Evolutionary conservation across 2,888 invertebrate genomes (phyloP).

Genomic region (Pollenia angustigena): DNA sequence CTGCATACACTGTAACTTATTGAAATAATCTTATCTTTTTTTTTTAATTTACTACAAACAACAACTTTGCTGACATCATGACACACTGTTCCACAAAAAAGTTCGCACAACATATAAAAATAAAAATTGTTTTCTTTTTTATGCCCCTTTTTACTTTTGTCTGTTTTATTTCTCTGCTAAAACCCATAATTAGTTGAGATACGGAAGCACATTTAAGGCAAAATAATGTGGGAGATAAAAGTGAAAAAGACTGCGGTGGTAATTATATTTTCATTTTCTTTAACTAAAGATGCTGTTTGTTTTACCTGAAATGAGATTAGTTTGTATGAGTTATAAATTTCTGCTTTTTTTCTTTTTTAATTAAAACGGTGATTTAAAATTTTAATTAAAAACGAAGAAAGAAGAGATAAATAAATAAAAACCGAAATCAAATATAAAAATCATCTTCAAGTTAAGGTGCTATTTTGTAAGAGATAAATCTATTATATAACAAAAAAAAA

Average conservation of each 20-base stretch:
- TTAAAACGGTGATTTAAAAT: not conserved
- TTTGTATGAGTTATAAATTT: slow-evolving; percentile 7
- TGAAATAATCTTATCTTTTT: not conserved
- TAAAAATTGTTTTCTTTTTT: slow-evolving; percentile 29
- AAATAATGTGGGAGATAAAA: slow-evolving; percentile 62
- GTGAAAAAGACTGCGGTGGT: not conserved
- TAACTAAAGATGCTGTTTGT: not conserved
- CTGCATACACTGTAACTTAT: not conserved
- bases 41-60: not conserved
- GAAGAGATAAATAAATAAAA: no score
- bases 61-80: slow-evolving; percentile 32
- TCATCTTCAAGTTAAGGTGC: no score
- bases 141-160: not conserved
- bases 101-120: slow-evolving; percentile 28
- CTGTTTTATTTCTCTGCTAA: not conserved
- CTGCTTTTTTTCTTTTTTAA: not conserved
- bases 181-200: slow-evolving; percentile 55
- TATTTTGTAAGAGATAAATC: no score
- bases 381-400: no score
- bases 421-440: no score
- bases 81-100: slow-evolving; percentile 27
- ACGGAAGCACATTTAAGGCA: slow-evolving; percentile 27
- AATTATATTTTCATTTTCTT: not conserved
- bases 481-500: no score
- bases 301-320: slow-evolving; percentile 22